These are phyloP conservation scores for Thaumatotibia leucotreta DNA, from an alignment of 1,140 invertebrate genomes.

Conservation along the genomic window DNA sequence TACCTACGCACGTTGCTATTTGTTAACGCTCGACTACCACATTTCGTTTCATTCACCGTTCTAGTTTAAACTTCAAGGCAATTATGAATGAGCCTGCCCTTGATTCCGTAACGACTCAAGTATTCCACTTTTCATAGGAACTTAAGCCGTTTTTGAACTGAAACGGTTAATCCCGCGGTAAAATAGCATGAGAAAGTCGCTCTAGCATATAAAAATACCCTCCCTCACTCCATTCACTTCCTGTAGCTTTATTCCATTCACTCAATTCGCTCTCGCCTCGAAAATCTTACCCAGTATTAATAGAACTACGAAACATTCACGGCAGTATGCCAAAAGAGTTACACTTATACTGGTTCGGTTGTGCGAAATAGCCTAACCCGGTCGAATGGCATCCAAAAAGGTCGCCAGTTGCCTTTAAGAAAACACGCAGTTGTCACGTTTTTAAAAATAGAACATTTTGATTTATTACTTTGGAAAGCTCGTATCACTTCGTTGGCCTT, in stretches of 20 bases:
- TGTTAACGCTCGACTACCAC: not conserved
- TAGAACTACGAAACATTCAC: too few relatives aligned
- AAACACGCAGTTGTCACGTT: not conserved
- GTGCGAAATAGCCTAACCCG: not conserved
- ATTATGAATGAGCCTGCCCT: not conserved
- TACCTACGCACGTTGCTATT: too few relatives aligned
- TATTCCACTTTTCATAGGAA: not conserved
- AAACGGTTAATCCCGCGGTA: not conserved
- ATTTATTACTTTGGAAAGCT: not conserved
- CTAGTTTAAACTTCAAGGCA: not conserved
- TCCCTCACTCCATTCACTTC: slow-evolving; percentile 2
- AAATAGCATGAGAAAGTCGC: slow-evolving; percentile 10
- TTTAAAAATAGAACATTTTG: not conserved
- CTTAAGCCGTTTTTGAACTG: not conserved
- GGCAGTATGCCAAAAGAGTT: not conserved
- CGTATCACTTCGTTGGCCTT: not conserved
- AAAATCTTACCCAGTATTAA: too few relatives aligned
- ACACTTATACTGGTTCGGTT: not conserved
- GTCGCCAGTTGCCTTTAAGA: not conserved
- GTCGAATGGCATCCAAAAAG: not conserved
- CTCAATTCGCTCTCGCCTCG: not conserved
- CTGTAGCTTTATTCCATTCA: not conserved
- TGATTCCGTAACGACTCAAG: not conserved
- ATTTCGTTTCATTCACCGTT: not conserved
- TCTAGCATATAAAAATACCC: slow-evolving; percentile 14